Conservation (phyloP, 2,113 vertebrate genomes). For the Sapajus apella region DNA sequence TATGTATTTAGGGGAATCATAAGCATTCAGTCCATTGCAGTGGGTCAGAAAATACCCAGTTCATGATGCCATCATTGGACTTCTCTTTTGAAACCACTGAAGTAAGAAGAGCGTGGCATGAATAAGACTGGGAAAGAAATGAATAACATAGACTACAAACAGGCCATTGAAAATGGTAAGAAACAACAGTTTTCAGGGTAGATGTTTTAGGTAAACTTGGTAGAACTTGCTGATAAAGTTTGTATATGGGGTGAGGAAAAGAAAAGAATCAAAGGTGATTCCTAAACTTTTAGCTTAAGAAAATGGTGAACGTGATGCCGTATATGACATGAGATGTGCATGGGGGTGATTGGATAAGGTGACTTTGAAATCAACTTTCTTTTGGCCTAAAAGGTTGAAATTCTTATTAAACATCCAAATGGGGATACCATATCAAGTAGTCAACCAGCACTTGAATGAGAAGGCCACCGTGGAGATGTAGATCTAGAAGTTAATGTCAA, state of each 20-base stretch:
- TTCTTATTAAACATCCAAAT: neutral
- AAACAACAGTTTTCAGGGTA: neutral
- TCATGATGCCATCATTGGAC: neutral
- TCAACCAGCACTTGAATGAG: neutral
- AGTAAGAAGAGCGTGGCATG: neutral
- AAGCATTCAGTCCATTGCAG: neutral
- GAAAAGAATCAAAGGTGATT: neutral
- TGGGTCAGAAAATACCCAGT: neutral
- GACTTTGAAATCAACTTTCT: neutral
- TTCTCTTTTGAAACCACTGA: neutral
- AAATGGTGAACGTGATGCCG: neutral
- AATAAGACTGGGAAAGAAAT: neutral
- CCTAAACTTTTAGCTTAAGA: neutral
- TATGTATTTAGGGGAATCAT: neutral
- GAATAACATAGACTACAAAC: neutral
- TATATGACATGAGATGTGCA: no score
- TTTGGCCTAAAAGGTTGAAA: neutral
- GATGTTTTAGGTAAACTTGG: neutral
- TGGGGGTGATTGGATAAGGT: no score
- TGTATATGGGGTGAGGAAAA: neutral
- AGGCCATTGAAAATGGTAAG: neutral
- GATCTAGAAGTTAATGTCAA: neutral
- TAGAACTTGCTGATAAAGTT: neutral
- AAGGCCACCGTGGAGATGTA: neutral
- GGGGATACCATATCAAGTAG: neutral